A percentile compares a stretch with the other conserved stretches of the same genome.
Evolutionary conservation across 2,797 vertebrate genomes (phyloP).

Genomic region (Gadopsis bispinosus): DNA sequence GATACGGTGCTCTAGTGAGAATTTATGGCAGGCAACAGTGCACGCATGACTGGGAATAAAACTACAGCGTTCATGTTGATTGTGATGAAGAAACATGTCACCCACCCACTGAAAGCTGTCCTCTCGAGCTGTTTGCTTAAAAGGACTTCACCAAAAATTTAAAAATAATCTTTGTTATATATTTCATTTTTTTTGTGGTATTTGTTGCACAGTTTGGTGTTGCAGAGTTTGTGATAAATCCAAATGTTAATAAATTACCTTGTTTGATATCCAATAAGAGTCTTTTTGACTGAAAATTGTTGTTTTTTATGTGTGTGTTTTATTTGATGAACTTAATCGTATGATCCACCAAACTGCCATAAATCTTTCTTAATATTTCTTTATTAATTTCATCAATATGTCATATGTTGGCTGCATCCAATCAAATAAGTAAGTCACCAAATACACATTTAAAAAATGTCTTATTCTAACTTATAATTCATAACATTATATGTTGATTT

Average conservation of each 20-base stretch:
- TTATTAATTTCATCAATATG: no score
- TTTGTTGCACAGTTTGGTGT: conserved; percentile 3
- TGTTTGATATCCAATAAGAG: not conserved
- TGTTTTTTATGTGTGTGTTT: not conserved
- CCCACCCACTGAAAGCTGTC: not conserved
- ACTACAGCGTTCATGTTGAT: no score
- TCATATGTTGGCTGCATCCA: no score
- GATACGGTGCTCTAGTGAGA: no score
- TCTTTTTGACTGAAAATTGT: not conserved
- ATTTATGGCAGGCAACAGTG: no score
- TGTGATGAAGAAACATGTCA: no score
- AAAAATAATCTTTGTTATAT: not conserved
- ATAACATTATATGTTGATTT: no score
- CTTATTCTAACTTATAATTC: no score
- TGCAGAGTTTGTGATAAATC: not conserved
- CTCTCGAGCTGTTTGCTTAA: not conserved
- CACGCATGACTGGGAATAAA: no score
- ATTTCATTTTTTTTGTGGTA: not conserved
- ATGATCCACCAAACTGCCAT: not conserved
- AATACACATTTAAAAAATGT: not conserved
- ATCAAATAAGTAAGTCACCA: not conserved
- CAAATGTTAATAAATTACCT: not conserved
- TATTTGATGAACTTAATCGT: not conserved
- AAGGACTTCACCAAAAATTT: not conserved
- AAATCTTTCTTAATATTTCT: no score